Evolutionary conservation across 2,113 vertebrate species (phyloP).

Genomic region (Merops nubicus): DNA sequence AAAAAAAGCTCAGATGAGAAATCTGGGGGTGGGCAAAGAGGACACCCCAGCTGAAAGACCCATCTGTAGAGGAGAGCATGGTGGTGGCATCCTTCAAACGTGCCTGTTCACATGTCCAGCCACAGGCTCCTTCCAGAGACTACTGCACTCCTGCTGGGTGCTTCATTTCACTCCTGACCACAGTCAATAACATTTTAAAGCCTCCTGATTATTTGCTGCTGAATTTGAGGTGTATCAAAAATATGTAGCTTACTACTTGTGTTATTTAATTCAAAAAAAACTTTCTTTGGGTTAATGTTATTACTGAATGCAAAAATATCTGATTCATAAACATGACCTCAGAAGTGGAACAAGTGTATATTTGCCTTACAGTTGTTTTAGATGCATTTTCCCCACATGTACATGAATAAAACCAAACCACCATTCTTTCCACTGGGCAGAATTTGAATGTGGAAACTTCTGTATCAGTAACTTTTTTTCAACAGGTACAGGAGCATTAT

Average conservation of each 20-base stretch:
- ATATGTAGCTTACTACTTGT: not conserved
- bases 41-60: not conserved
- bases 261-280: not conserved
- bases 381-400: not conserved
- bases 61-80: not conserved
- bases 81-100: not conserved
- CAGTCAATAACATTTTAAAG: not conserved
- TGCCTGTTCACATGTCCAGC: not conserved
- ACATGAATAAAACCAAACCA: not conserved
- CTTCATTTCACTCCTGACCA: not conserved
- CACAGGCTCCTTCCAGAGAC: not conserved
- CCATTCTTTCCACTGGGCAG: not conserved
- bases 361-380: not conserved
- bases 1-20: not conserved
- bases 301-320: not conserved
- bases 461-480: not conserved
- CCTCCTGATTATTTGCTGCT: not conserved
- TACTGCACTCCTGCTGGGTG: not conserved
- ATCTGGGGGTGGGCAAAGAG: not conserved
- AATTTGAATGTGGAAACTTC: not conserved
- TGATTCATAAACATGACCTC: not conserved
- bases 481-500: not conserved
- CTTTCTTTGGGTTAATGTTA: not conserved
- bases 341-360: not conserved
- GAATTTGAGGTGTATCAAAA: not conserved